phyloP scores from a whole-genome alignment of 2,113 vertebrate species.

The Pristiophorus japonicus region DNA sequence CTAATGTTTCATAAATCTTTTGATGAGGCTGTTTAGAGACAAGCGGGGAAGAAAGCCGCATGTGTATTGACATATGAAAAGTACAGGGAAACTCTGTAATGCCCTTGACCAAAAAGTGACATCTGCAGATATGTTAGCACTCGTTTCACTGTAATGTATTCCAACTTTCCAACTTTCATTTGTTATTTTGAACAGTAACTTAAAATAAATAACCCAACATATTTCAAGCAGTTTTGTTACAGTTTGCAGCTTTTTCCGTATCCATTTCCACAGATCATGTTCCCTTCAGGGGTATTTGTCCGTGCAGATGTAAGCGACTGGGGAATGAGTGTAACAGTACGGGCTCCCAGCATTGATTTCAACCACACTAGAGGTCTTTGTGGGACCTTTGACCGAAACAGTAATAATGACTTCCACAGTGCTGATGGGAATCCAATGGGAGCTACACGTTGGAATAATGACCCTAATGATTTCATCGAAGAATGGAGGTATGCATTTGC shows the following conservation, averaged over 20 bases:
- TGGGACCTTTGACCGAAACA: slow-evolving; percentile 59
- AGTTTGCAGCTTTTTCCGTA: not conserved
- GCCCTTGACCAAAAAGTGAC: not conserved
- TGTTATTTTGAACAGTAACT: not conserved
- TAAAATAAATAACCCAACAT: not conserved
- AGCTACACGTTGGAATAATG: slow-evolving; percentile 38
- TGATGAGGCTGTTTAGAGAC: not conserved
- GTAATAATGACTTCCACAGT: slow-evolving; percentile 59
- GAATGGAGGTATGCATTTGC: slow-evolving; percentile 56
- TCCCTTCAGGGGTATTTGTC: slow-evolving; percentile 66
- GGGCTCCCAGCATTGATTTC: slow-evolving; percentile 56
- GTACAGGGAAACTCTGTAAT: not conserved
- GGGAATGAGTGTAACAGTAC: slow-evolving; percentile 64
- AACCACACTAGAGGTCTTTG: slow-evolving; percentile 60
- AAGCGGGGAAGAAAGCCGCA: not conserved
- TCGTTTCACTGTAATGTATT: not conserved
- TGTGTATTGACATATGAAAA: not conserved
- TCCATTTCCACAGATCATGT: slow-evolving; percentile 55
- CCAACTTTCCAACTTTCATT: not conserved
- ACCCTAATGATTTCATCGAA: slow-evolving; percentile 56
- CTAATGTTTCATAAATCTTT: not conserved
- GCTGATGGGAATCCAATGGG: slow-evolving; percentile 41
- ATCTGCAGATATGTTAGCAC: not conserved
- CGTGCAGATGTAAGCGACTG: slow-evolving; percentile 55
- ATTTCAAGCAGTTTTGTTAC: not conserved